Conservation (phyloP, 2,888 invertebrate species). For the Ormyrus pomaceus region DNA sequence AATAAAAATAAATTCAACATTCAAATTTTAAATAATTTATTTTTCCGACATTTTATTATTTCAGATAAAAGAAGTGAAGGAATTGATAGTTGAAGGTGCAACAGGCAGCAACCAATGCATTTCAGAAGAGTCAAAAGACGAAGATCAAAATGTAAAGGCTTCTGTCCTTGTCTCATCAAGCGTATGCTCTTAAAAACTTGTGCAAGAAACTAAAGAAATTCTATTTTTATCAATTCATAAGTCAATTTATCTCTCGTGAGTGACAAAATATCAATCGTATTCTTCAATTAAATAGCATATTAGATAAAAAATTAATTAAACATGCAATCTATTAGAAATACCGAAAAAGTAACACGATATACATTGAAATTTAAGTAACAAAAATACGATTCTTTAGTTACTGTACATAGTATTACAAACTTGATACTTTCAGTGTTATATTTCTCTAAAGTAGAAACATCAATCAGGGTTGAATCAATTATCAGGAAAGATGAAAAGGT, state of each 20-base stretch:
- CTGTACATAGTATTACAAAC: slow-evolving; percentile 47
- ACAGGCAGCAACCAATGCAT: slow-evolving; percentile 42
- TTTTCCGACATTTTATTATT: neutral
- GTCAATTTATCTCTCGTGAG: slow-evolving; percentile 46
- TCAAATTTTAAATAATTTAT: neutral
- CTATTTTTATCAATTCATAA: slow-evolving; percentile 57
- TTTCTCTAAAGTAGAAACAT: slow-evolving; percentile 30
- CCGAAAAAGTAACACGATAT: slow-evolving; percentile 15
- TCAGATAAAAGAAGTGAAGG: slow-evolving; percentile 50
- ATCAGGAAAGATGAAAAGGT: slow-evolving; percentile 28
- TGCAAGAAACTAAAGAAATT: slow-evolving; percentile 47
- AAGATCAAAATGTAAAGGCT: slow-evolving; percentile 64
- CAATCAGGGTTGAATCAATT: slow-evolving; percentile 28
- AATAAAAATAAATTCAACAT: neutral
- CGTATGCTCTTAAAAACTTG: slow-evolving; percentile 57
- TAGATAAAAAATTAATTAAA: slow-evolving; percentile 23
- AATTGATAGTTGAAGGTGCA: slow-evolving; percentile 52
- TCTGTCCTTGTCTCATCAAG: slow-evolving; percentile 61
- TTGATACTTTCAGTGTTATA: slow-evolving; percentile 19
- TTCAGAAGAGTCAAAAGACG: slow-evolving; percentile 48
- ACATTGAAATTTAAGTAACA: slow-evolving; percentile 40
- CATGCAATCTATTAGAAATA: slow-evolving; percentile 17
- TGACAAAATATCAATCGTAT: slow-evolving; percentile 53
- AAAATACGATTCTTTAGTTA: slow-evolving; percentile 26
- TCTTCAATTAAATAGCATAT: slow-evolving; percentile 28